Evolutionary conservation across 2,888 invertebrate genomes (phyloP).

Genomic region (Drosophila hamatofila): DNA sequence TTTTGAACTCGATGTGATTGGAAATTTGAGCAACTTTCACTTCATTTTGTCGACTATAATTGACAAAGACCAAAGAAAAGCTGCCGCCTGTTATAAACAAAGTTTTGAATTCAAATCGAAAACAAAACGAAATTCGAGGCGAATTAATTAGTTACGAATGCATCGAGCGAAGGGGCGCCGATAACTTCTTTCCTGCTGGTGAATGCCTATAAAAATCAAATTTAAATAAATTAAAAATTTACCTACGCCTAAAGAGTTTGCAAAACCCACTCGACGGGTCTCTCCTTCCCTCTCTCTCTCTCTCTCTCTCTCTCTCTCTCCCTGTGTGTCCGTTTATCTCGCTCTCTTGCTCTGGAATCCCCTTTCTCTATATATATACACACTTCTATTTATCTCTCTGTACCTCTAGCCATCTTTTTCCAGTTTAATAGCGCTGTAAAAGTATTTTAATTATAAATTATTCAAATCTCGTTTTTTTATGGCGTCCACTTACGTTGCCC

Average conservation of each 20-base stretch:
- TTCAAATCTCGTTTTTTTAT: conserved; percentile 65
- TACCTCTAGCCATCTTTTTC: conserved; percentile 15
- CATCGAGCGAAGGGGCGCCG: conserved; percentile 57
- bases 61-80: conserved; percentile 66
- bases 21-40: conserved; percentile 73
- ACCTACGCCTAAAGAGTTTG: conserved; percentile 58
- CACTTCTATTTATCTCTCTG: conserved; percentile 5
- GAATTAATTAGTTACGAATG: conserved; percentile 83
- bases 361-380: neutral
- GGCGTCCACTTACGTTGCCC: conserved; percentile 32
- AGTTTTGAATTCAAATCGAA: conserved; percentile 42
- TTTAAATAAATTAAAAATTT: conserved; percentile 75
- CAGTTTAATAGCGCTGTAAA: conserved; percentile 48
- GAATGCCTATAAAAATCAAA: conserved; percentile 68
- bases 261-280: conserved; percentile 33
- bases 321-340: neutral
- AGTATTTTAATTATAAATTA: conserved; percentile 76
- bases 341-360: conserved; percentile 2
- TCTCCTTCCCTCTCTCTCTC: neutral
- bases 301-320: too few relatives aligned
- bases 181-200: conserved; percentile 60
- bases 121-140: conserved; percentile 58
- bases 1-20: conserved; percentile 41
- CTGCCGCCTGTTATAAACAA: conserved; percentile 42
- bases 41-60: conserved; percentile 65